Percentiles rank a stretch among this genome's conserved stretches.
These are phyloP conservation scores for Leucoraja ocellata DNA, from an alignment of 2,797 vertebrate genomes.

Conservation along the genomic window DNA sequence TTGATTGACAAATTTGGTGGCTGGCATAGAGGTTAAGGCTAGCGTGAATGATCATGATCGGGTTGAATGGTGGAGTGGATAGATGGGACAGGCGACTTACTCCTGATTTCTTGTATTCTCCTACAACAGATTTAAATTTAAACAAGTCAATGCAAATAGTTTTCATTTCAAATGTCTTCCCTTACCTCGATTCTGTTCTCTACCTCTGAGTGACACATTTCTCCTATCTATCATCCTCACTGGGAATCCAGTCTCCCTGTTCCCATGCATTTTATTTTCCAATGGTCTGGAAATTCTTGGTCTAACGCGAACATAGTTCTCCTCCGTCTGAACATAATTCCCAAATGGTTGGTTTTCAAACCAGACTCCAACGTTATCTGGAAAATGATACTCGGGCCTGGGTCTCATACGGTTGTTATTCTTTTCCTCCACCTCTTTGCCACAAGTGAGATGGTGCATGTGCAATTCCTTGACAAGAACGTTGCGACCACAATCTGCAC, in stretches of 20 bases:
- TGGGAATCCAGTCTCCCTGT: conserved; percentile 46
- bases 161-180: background rate
- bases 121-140: background rate
- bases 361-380: conserved; percentile 50
- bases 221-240: conserved; percentile 49
- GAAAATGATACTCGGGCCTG: conserved; percentile 35
- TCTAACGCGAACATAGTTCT: conserved; percentile 52
- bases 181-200: conserved; percentile 60
- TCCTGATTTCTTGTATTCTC: too few species aligned
- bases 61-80: too few species aligned
- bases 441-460: conserved; percentile 72
- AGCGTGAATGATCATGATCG: too few species aligned
- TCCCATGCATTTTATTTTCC: conserved; percentile 52
- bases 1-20: too few species aligned
- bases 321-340: conserved; percentile 57
- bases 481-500: conserved; percentile 69
- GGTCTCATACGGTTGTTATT: conserved; percentile 50
- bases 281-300: conserved; percentile 49
- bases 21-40: too few species aligned
- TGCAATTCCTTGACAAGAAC: conserved; percentile 75
- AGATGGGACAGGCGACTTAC: too few species aligned
- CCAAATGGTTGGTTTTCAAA: conserved; percentile 56
- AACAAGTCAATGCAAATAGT: background rate
- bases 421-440: conserved; percentile 57
- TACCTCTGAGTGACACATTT: conserved; percentile 49